These are phyloP conservation scores for Brenthis ino DNA, from an alignment of 2,888 invertebrate species.

Conservation along the genomic window DNA sequence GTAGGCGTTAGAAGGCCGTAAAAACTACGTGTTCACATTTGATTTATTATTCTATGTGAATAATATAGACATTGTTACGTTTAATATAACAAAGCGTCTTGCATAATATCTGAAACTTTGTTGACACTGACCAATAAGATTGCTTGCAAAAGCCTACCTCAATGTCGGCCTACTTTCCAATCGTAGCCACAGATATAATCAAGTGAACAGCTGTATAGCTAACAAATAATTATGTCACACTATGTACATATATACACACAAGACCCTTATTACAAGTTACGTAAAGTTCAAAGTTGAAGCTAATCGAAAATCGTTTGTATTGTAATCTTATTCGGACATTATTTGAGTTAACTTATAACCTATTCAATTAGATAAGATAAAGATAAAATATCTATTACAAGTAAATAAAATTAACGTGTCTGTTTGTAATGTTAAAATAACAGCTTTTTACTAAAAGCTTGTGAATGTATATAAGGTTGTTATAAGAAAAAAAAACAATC, in stretches of 20 bases:
- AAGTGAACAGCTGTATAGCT: conserved; percentile 59
- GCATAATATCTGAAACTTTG: conserved; percentile 62
- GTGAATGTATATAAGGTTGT: no score
- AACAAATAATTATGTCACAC: conserved; percentile 67
- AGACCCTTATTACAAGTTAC: conserved; percentile 36
- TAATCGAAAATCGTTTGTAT: conserved; percentile 33
- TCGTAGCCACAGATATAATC: conserved; percentile 62
- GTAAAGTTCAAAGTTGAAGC: conserved; percentile 51
- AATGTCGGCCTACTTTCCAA: conserved; percentile 80
- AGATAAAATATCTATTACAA: no score
- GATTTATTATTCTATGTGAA: conserved; percentile 24
- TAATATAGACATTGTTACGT: conserved; percentile 26
- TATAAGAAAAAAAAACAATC: no score
- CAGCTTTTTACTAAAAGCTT: no score
- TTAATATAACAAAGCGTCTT: conserved; percentile 36
- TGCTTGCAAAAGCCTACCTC: conserved; percentile 75
- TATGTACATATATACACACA: conserved; percentile 37
- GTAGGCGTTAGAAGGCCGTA: conserved; percentile 22
- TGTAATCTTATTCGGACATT: conserved; percentile 52
- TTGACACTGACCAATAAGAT: conserved; percentile 74
- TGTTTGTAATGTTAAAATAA: no score
- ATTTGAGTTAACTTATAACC: conserved; percentile 33
- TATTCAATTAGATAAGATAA: neutral
- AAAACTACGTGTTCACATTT: conserved; percentile 15
- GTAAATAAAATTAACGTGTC: no score